phyloP scores from a whole-genome alignment of 2,888 invertebrate species.

The Sclerodermus sp. region DNA sequence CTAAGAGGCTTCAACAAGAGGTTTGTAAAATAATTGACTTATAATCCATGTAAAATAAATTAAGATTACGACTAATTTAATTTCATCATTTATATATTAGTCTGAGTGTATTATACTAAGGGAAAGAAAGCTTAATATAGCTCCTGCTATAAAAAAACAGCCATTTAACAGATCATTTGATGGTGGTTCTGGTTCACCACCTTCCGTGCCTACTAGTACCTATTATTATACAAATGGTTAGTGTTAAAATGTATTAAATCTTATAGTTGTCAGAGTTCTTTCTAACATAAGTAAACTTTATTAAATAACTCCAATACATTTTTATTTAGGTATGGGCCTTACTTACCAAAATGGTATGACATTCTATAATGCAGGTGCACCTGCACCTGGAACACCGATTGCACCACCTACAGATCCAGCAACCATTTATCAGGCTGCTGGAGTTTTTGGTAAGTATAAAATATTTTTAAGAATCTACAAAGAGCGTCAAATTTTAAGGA shows the following conservation, averaged over 20 bases:
- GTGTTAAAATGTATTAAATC: too few relatives aligned
- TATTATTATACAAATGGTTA: constrained; percentile 60
- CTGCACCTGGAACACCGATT: constrained; percentile 49
- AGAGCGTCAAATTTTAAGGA: not conserved
- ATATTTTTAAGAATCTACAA: constrained; percentile 1
- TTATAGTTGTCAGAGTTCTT: not conserved
- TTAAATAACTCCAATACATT: too few relatives aligned
- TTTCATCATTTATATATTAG: constrained; percentile 52
- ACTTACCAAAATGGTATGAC: constrained; percentile 58
- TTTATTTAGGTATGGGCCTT: constrained; percentile 47
- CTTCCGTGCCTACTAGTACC: constrained; percentile 60
- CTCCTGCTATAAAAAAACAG: constrained; percentile 85
- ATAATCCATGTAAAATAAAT: not conserved
- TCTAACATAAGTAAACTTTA: too few relatives aligned
- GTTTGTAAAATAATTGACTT: constrained; percentile 56
- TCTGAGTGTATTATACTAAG: constrained; percentile 76
- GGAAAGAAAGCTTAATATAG: constrained; percentile 82
- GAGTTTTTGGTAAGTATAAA: constrained; percentile 50
- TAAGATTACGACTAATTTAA: not conserved
- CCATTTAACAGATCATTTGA: constrained; percentile 62
- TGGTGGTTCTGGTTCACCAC: constrained; percentile 61
- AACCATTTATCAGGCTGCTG: constrained; percentile 52
- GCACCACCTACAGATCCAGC: constrained; percentile 51
- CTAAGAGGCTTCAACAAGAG: constrained; percentile 72
- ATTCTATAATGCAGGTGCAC: constrained; percentile 54